These are phyloP conservation scores for Hirtodrosophila cameraria DNA, from an alignment of 2,888 invertebrate genomes.

Conservation along the genomic window DNA sequence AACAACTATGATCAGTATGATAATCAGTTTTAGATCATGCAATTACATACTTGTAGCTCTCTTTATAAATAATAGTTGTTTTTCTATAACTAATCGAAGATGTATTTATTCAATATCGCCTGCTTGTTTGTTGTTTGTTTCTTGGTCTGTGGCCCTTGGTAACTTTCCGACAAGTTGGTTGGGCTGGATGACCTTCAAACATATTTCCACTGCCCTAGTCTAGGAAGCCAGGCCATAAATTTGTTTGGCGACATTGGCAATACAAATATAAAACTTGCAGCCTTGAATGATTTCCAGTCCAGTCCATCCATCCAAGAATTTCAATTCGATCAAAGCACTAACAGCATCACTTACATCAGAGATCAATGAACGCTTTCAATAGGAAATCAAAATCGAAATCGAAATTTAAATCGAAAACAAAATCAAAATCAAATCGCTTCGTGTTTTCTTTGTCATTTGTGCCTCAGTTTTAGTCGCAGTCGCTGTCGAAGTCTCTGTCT, in stretches of 20 bases:
- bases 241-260: slow-evolving; percentile 25
- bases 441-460: slow-evolving; percentile 41
- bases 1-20: background rate
- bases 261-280: slow-evolving; percentile 22
- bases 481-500: no score
- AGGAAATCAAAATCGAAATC: slow-evolving; percentile 71
- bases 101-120: no score
- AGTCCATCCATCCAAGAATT: slow-evolving; percentile 35
- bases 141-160: slow-evolving; percentile 1
- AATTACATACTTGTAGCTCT: no score
- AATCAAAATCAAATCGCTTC: slow-evolving; percentile 24
- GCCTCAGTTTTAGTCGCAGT: background rate
- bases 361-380: slow-evolving; percentile 76
- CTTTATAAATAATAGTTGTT: no score
- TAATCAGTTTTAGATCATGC: background rate
- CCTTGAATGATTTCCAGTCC: slow-evolving; percentile 47
- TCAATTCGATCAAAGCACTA: slow-evolving; percentile 14
- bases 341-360: slow-evolving; percentile 34
- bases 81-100: no score
- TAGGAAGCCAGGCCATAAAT: slow-evolving; percentile 52
- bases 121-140: slow-evolving; percentile 15
- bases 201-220: slow-evolving; percentile 50
- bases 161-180: slow-evolving; percentile 27
- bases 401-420: slow-evolving; percentile 54
- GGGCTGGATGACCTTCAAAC: slow-evolving; percentile 40